Percentiles rank a stretch among this genome's conserved stretches.
Evolutionary conservation across 2,113 vertebrate species (phyloP).

Genomic region (Nycticebus coucang): DNA sequence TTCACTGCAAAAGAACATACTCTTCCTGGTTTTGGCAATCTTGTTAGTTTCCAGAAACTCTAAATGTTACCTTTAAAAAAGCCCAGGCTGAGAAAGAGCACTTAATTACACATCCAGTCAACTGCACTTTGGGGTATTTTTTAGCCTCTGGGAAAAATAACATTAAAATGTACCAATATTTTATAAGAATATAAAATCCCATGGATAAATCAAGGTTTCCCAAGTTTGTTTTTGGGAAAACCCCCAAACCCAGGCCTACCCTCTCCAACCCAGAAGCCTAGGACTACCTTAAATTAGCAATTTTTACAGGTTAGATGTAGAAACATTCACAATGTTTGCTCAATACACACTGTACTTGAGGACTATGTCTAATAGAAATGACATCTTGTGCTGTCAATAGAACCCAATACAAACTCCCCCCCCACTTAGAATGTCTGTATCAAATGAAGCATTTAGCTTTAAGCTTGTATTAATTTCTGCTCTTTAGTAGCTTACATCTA

Average conservation of each 20-base stretch:
- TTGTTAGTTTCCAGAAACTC: background rate
- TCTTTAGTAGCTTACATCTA: background rate
- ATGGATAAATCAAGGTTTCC: background rate
- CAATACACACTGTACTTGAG: background rate
- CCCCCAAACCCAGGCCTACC: background rate
- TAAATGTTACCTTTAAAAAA: background rate
- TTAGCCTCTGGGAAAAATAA: background rate
- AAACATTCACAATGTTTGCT: background rate
- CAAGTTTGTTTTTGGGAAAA: conserved; percentile 26
- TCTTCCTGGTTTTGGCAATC: background rate
- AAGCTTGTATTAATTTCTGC: background rate
- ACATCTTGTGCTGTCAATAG: background rate
- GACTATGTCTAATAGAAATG: background rate
- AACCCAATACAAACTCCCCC: background rate
- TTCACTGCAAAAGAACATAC: background rate
- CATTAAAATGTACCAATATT: background rate
- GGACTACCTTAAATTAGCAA: background rate
- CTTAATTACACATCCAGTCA: background rate
- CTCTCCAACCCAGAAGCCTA: background rate
- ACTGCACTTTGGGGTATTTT: background rate
- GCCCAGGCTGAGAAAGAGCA: background rate
- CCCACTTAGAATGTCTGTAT: background rate
- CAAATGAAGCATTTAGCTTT: background rate
- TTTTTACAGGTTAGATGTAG: background rate
- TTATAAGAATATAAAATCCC: background rate